phyloP scores from a whole-genome alignment of 1,140 invertebrate genomes.

The Drosophila navojoa region DNA sequence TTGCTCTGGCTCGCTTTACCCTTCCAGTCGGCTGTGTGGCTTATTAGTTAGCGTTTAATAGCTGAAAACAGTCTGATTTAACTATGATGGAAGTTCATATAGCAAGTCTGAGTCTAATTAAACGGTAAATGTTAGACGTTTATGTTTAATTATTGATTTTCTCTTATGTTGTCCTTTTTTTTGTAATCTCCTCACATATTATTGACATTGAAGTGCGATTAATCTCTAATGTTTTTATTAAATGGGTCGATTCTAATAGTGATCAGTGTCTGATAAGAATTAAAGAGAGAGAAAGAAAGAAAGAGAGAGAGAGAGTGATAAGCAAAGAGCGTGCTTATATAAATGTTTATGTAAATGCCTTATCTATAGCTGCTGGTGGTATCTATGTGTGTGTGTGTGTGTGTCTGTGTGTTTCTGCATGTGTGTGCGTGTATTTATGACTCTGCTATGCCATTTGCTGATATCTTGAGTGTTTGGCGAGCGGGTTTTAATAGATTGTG shows the following conservation, averaged over 20 bases:
- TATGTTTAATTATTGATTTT: too few species aligned
- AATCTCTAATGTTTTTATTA: slow-evolving; percentile 45
- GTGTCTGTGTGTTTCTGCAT: neutral
- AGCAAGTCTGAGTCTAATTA: too few species aligned
- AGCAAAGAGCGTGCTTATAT: slow-evolving; percentile 25
- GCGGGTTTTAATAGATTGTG: slow-evolving; percentile 2
- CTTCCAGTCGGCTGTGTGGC: neutral
- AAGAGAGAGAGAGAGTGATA: slow-evolving; percentile 13
- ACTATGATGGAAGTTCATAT: too few species aligned
- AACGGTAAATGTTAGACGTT: too few species aligned
- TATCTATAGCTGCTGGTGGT: slow-evolving; percentile 42
- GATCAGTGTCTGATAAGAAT: slow-evolving; percentile 1
- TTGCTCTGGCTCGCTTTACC: slow-evolving; percentile 3
- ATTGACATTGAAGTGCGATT: slow-evolving; percentile 72
- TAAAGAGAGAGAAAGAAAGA: too few species aligned
- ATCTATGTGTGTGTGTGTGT: slow-evolving; percentile 3
- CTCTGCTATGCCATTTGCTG: neutral
- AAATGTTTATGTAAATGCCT: slow-evolving; percentile 51
- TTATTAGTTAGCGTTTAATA: too few species aligned
- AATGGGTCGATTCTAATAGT: slow-evolving; percentile 49
- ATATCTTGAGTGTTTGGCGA: neutral
- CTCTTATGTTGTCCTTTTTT: too few species aligned
- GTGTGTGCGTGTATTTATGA: slow-evolving; percentile 1
- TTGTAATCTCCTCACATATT: slow-evolving; percentile 8
- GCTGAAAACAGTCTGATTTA: too few species aligned